Percentiles rank a stretch among this genome's conserved stretches.
phyloP scores from a whole-genome alignment of 2,888 invertebrate genomes.

The Ormyrus thymus region DNA sequence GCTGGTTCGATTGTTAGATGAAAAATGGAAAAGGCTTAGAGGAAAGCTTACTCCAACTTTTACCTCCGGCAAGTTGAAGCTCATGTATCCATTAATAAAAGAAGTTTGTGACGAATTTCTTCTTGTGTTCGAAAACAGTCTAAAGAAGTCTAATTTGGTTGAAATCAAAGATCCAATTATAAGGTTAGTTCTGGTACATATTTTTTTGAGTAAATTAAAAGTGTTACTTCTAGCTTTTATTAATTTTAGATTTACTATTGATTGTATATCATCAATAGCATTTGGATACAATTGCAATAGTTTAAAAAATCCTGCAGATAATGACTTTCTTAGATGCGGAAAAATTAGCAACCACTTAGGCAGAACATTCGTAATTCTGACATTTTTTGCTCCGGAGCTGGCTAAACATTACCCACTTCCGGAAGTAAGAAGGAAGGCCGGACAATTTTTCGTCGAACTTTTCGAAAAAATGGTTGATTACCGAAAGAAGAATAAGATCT shows the following conservation, averaged over 20 bases:
- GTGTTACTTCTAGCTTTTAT: neutral
- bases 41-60: neutral
- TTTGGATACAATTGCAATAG: conserved; percentile 43
- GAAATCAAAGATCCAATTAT: neutral
- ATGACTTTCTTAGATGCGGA: conserved; percentile 27
- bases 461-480: too few relatives aligned
- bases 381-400: conserved; percentile 57
- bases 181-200: neutral
- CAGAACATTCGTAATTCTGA: conserved; percentile 56
- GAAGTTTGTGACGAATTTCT: neutral
- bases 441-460: too few relatives aligned
- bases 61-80: neutral
- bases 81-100: neutral
- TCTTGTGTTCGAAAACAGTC: neutral
- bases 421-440: too few relatives aligned
- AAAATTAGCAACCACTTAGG: conserved; percentile 53
- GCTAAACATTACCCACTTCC: too few relatives aligned
- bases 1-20: conserved; percentile 58
- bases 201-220: neutral
- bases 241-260: conserved; percentile 32
- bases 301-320: conserved; percentile 19
- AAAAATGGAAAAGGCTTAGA: conserved; percentile 59
- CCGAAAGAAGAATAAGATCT: too few relatives aligned
- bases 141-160: neutral
- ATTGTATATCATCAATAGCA: conserved; percentile 40